These are phyloP conservation scores for Jordanella pulchra DNA, from an alignment of 2,797 vertebrate genomes.

Conservation along the genomic window DNA sequence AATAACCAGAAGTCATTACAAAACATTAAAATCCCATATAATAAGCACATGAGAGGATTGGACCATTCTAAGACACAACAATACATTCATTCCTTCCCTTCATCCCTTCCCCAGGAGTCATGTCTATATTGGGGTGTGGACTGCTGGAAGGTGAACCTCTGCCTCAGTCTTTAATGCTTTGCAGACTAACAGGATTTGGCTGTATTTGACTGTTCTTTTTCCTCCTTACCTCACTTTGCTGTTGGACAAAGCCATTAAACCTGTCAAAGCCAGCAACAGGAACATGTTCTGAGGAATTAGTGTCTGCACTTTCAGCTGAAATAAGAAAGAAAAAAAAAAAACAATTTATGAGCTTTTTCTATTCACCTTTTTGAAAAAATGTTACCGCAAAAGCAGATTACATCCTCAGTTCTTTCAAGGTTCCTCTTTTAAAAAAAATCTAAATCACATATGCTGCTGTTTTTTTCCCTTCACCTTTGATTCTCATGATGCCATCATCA, in stretches of 20 bases:
- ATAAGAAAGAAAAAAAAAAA: slow-evolving; percentile 16
- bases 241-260: slow-evolving; percentile 34
- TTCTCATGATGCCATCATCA: slow-evolving; percentile 86
- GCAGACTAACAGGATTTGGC: background rate
- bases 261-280: slow-evolving; percentile 16
- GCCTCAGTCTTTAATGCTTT: background rate
- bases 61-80: background rate
- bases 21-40: slow-evolving; percentile 8
- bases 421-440: background rate
- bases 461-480: slow-evolving; percentile 80
- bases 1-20: slow-evolving; percentile 39
- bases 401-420: slow-evolving; percentile 14
- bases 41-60: background rate
- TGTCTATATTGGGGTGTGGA: background rate
- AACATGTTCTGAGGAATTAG: slow-evolving; percentile 24
- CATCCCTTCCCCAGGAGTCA: background rate
- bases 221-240: slow-evolving; percentile 60
- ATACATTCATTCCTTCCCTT: background rate
- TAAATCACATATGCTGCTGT: background rate
- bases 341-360: slow-evolving; percentile 37
- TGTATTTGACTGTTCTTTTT: no score
- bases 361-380: slow-evolving; percentile 28
- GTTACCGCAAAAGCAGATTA: slow-evolving; percentile 9
- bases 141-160: background rate
- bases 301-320: slow-evolving; percentile 47